phyloP scores from a whole-genome alignment of 1,140 invertebrate species.

The Papilio xuthus region DNA sequence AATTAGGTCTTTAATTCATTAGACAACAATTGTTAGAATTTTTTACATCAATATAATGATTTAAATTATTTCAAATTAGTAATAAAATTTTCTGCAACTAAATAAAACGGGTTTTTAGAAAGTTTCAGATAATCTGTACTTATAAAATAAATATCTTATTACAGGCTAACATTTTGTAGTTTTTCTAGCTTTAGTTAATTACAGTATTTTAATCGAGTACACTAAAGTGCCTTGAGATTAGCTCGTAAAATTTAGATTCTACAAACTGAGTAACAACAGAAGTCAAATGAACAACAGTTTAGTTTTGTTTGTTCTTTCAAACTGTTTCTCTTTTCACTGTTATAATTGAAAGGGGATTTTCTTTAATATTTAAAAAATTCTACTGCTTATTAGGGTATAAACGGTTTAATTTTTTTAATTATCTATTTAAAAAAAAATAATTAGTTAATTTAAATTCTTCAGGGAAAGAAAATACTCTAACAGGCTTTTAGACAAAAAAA shows the following conservation, averaged over 20 bases:
- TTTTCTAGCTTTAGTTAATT: background rate
- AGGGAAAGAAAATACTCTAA: too few relatives aligned
- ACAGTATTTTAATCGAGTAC: background rate
- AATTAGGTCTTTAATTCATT: background rate
- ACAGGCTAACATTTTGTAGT: too few relatives aligned
- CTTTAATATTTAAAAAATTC: background rate
- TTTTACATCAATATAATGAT: background rate
- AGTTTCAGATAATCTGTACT: too few relatives aligned
- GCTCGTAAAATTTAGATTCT: background rate
- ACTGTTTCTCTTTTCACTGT: background rate
- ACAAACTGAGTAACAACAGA: background rate
- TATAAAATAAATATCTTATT: too few relatives aligned
- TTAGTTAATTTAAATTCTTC: too few relatives aligned
- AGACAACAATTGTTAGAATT: background rate
- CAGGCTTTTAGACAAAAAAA: too few relatives aligned
- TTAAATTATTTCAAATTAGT: background rate
- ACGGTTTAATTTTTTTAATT: background rate
- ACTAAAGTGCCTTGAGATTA: background rate
- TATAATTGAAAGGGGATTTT: background rate
- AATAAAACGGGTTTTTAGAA: background rate
- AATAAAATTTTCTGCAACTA: background rate
- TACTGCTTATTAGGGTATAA: background rate
- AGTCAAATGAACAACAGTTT: background rate
- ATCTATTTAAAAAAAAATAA: background rate
- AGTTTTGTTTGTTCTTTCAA: conserved; percentile 8